Evolutionary conservation across 2,797 vertebrate genomes (phyloP), one percentile per base, ranked within the genome.

Genomic region (Neoniphon sammara): DNA sequence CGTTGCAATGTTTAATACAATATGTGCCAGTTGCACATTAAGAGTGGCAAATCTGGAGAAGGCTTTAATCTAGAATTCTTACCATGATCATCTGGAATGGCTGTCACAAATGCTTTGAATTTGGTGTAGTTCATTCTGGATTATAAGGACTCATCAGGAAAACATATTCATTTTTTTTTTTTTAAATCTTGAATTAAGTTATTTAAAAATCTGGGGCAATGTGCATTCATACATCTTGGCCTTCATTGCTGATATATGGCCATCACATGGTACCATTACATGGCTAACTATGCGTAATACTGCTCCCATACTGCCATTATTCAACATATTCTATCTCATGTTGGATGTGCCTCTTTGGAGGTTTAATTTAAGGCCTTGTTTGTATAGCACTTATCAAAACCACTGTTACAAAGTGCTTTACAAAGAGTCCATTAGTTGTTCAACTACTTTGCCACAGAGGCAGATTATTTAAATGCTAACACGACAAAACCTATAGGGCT

Each of bases 71-170:
- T 52, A 8, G 47, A 50, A 20, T n/a, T 2, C 2, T 21, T 21
- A 50, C n/a, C 55, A 77, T 72, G 42, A 73, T 75, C 54, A 78
- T 72, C 63, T 78, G 71, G 9, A 82, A 77, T 64, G 49, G 31
- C 62, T 69, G 47, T n/a, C 46, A 47, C 14, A 47, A 47, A 47
- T 47, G 46, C n/a, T 7, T 20, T 50, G n/a, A 50, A 21, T 21
- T 50, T 50, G 54, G 52, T 60, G 76, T 52, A 60, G 39, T 69
- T 62, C 73, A 69, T 55, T 75, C 67, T 75, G 59, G 53, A 70
- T 68, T 75, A 57, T 52, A 46, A 71, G 39, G 20, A 72, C 64
- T 60, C 39, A 77, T 42, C 5, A 18, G 17, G 15, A n/a, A 57
- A 34, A 57, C 30, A 15, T 6, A 27, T 7, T 55, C 14, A n/a